These are phyloP conservation scores for Exocentrus adspersus DNA, from an alignment of 2,888 invertebrate genomes.

Conservation along the genomic window DNA sequence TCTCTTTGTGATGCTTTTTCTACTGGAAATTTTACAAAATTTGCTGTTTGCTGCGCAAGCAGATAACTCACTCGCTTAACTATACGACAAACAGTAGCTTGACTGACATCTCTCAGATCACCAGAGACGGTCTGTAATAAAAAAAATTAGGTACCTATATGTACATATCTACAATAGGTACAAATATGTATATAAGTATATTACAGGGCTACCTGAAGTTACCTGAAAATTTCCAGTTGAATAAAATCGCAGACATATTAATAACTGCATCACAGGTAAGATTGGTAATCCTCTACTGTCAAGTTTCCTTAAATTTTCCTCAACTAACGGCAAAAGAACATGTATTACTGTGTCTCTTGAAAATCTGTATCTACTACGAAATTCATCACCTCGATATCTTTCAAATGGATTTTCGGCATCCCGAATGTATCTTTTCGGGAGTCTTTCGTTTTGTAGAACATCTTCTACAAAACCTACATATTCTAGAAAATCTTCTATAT, in stretches of 20 bases:
- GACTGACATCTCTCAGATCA: constrained; percentile 13
- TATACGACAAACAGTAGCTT: neutral
- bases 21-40: constrained; percentile 3
- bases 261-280: constrained; percentile 19
- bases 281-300: constrained; percentile 31
- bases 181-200: too few relatives aligned
- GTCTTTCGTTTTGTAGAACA: neutral
- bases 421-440: constrained; percentile 28
- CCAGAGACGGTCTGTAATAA: constrained; percentile 11
- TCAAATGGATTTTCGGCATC: constrained; percentile 29
- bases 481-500: too few relatives aligned
- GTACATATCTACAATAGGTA: too few relatives aligned
- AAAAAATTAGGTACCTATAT: too few relatives aligned
- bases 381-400: constrained; percentile 26
- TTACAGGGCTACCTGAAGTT: neutral
- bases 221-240: constrained; percentile 32
- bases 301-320: constrained; percentile 6
- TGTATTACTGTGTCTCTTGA: constrained; percentile 24
- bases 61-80: constrained; percentile 4
- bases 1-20: constrained; percentile 6
- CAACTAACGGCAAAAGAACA: constrained; percentile 21
- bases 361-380: constrained; percentile 28
- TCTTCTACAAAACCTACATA: too few relatives aligned
- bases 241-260: constrained; percentile 27
- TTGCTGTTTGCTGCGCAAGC: constrained; percentile 15